Conservation (phyloP, 2,888 invertebrate genomes). For the Lydus trimaculatus region DNA sequence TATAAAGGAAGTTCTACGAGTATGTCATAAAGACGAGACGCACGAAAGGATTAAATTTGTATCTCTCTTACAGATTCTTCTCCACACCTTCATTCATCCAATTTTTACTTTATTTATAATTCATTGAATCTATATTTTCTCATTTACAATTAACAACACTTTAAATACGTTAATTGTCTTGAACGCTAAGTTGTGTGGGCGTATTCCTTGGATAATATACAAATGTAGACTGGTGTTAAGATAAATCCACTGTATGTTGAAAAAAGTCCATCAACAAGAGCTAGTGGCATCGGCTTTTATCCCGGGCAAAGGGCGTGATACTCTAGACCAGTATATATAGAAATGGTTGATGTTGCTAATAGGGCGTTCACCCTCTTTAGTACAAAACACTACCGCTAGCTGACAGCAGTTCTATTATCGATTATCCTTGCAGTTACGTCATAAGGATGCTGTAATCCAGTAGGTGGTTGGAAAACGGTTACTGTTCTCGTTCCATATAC, state of each 20-base stretch:
- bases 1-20: not conserved
- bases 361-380: slow-evolving; percentile 59
- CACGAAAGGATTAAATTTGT: not conserved
- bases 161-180: not conserved
- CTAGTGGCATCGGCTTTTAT: slow-evolving; percentile 17
- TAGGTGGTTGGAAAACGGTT: slow-evolving; percentile 48
- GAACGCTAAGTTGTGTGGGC: too few species aligned
- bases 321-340: slow-evolving; percentile 4
- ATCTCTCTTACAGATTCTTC: too few species aligned
- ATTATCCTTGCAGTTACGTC: slow-evolving; percentile 60
- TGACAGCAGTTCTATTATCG: slow-evolving; percentile 59
- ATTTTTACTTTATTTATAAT: not conserved
- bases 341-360: slow-evolving; percentile 17
- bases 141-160: not conserved
- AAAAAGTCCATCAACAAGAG: not conserved
- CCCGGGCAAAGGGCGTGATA: slow-evolving; percentile 50
- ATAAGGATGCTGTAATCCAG: slow-evolving; percentile 58
- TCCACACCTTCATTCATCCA: not conserved
- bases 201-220: not conserved
- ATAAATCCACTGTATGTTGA: not conserved
- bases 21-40: not conserved
- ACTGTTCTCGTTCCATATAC: slow-evolving; percentile 42
- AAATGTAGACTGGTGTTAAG: not conserved
- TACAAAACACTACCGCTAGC: slow-evolving; percentile 49
- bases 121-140: not conserved